phyloP scores from a whole-genome alignment of 2,888 invertebrate genomes.

The Entomobrya proxima region DNA sequence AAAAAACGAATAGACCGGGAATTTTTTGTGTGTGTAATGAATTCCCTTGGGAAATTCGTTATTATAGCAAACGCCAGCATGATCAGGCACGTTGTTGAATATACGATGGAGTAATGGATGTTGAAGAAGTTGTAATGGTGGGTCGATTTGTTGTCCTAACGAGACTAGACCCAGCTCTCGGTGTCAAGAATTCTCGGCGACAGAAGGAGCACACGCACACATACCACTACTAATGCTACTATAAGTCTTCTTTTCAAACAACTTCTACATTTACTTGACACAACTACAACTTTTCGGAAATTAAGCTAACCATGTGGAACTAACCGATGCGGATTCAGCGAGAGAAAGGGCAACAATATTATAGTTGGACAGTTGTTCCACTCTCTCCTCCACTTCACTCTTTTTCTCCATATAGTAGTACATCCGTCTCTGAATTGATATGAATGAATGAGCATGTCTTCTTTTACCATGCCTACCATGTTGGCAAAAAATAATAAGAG shows the following conservation, averaged over 20 bases:
- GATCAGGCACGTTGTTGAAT: conserved; percentile 6
- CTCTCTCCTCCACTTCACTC: background rate
- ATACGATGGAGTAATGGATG: background rate
- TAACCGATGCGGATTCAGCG: background rate
- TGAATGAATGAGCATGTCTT: background rate
- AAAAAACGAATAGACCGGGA: background rate
- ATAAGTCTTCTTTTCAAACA: background rate
- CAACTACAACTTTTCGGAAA: background rate
- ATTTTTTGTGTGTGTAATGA: background rate
- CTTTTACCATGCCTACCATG: background rate
- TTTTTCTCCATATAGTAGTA: background rate
- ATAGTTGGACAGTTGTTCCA: background rate
- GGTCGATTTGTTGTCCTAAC: conserved; percentile 12
- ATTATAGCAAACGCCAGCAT: background rate
- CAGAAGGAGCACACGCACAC: background rate
- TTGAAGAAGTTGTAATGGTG: background rate
- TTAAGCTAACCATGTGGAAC: background rate
- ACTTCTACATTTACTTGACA: background rate
- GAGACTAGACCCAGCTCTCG: background rate
- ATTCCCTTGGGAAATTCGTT: background rate
- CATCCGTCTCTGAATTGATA: background rate
- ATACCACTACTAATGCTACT: background rate
- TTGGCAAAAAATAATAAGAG: background rate
- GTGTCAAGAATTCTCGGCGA: conserved; percentile 2
- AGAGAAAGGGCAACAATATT: conserved; percentile 9